These are phyloP conservation scores for Tetranychus piercei DNA, from an alignment of 2,888 invertebrate genomes.

Conservation along the genomic window DNA sequence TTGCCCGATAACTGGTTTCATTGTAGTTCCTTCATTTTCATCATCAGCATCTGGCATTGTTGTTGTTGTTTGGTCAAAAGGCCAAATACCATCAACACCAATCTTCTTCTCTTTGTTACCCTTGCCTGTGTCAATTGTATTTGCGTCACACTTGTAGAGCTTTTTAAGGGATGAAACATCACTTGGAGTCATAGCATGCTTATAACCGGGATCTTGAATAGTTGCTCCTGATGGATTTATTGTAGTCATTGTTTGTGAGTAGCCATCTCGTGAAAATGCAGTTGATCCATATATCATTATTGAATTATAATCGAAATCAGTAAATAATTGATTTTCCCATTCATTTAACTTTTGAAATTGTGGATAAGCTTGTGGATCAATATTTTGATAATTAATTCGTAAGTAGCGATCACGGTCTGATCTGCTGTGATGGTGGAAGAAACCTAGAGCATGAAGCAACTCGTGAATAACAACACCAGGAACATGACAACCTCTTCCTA, in stretches of 20 bases:
- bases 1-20: background rate
- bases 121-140: background rate
- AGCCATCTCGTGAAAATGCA: constrained; percentile 2
- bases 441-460: constrained; percentile 10
- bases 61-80: background rate
- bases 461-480: constrained; percentile 12
- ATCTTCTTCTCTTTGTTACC: background rate
- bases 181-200: background rate
- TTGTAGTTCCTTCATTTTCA: background rate
- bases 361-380: background rate
- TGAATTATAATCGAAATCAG: constrained; percentile 12
- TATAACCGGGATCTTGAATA: constrained; percentile 12
- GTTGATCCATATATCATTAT: constrained; percentile 13
- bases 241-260: constrained; percentile 4
- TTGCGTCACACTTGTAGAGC: background rate
- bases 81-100: background rate
- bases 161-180: constrained; percentile 10
- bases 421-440: constrained; percentile 10
- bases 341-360: constrained; percentile 10
- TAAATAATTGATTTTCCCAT: constrained; percentile 11
- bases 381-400: constrained; percentile 10
- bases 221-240: background rate
- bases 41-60: background rate
- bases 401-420: constrained; percentile 10
- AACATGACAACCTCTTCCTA: constrained; percentile 11